A percentile compares a stretch with the other conserved stretches of the same genome.
phyloP scores from a whole-genome alignment of 2,113 vertebrate genomes.

The Amphiprion percula region DNA sequence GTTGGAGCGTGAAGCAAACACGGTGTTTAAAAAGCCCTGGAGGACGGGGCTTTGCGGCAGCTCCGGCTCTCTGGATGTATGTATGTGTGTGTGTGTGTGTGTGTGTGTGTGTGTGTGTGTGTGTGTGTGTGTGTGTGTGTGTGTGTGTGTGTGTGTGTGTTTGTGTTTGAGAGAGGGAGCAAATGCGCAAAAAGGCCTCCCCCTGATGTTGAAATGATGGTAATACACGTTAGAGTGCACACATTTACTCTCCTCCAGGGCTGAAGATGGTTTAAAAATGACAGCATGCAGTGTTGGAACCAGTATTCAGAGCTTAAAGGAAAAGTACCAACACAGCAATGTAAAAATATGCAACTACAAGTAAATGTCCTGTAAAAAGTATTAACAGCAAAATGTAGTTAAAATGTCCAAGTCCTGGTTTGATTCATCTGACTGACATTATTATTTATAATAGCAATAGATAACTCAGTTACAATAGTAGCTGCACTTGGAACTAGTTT shows the following conservation, averaged over 20 bases:
- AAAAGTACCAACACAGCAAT: no score
- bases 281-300: no score
- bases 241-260: background rate
- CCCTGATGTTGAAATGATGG: conserved; percentile 41
- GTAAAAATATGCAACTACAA: no score
- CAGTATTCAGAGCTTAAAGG: no score
- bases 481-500: no score
- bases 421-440: no score
- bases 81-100: conserved; percentile 3
- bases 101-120: background rate
- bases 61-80: conserved; percentile 25
- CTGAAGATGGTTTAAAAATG: no score
- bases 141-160: background rate
- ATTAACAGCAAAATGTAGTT: no score
- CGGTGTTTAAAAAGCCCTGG: conserved; percentile 61
- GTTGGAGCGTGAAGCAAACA: conserved; percentile 67
- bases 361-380: no score
- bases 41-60: conserved; percentile 80
- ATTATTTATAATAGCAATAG: no score
- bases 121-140: conserved; percentile 1
- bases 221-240: conserved; percentile 40
- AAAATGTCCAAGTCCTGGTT: no score
- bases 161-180: background rate
- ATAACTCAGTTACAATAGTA: no score
- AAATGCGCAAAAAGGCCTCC: conserved; percentile 63